These are phyloP conservation scores for Panagrolaimus sp. DNA, from an alignment of 1,140 invertebrate genomes.

Conservation along the genomic window DNA sequence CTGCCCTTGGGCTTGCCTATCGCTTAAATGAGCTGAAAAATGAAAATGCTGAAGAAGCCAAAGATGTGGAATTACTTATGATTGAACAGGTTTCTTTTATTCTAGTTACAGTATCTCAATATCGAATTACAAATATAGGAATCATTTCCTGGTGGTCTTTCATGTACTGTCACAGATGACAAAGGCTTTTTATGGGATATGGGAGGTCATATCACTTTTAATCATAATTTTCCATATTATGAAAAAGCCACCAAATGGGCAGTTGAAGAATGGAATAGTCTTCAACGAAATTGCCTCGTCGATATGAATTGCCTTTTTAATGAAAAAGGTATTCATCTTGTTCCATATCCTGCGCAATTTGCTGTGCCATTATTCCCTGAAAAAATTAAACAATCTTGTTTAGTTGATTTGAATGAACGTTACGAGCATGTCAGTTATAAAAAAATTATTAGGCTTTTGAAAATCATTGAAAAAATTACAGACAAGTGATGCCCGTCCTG, in stretches of 20 bases:
- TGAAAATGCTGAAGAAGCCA: constrained; percentile 28
- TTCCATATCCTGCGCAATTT: constrained; percentile 59
- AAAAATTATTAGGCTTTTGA: neutral
- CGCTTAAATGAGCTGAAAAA: constrained; percentile 44
- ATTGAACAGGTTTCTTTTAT: constrained; percentile 30
- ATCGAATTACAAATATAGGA: too few relatives aligned
- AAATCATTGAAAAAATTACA: neutral
- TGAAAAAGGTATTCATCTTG: constrained; percentile 49
- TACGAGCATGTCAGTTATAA: constrained; percentile 47
- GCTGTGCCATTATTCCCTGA: constrained; percentile 59
- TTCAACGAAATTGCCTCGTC: constrained; percentile 58
- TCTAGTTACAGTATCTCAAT: too few relatives aligned
- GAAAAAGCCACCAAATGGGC: constrained; percentile 59
- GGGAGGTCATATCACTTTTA: constrained; percentile 59
- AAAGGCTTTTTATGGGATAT: constrained; percentile 60
- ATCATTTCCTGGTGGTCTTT: constrained; percentile 51
- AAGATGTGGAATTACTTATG: constrained; percentile 41
- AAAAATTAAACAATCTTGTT: constrained; percentile 51
- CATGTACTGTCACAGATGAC: constrained; percentile 53
- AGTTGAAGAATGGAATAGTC: constrained; percentile 57
- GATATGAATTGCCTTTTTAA: constrained; percentile 58
- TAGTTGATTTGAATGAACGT: constrained; percentile 54
- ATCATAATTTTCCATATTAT: constrained; percentile 58
- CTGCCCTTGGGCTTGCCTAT: constrained; percentile 45
- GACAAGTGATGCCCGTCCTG: constrained; percentile 23